A percentile compares a stretch with the other conserved stretches of the same genome.
phyloP scores from a whole-genome alignment of 2,113 vertebrate genomes.

The Gymnarchus niloticus region DNA sequence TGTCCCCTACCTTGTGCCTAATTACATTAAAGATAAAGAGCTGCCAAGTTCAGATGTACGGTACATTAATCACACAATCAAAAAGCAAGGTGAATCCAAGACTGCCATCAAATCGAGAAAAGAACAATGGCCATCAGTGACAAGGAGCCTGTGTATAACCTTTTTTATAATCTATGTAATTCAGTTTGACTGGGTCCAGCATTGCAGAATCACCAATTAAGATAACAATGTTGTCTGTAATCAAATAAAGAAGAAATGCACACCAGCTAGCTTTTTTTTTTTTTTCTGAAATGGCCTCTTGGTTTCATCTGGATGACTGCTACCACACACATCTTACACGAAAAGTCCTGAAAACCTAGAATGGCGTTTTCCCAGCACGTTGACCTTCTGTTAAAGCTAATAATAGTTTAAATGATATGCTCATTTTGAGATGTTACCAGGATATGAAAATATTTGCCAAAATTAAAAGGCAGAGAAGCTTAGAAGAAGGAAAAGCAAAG shows the following conservation, averaged over 20 bases:
- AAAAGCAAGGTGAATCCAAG: not conserved
- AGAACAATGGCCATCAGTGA: not conserved
- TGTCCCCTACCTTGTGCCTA: not conserved
- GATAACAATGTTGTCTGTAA: constrained; percentile 6
- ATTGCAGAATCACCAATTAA: constrained; percentile 21
- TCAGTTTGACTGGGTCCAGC: not conserved
- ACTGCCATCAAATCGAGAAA: not conserved
- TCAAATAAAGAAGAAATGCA: not conserved
- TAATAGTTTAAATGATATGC: constrained; percentile 11
- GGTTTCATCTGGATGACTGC: constrained; percentile 24
- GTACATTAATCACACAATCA: not conserved
- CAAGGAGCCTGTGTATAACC: not conserved
- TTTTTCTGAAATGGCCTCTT: constrained; percentile 31
- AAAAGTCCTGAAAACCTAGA: not conserved
- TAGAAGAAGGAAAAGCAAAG: not conserved
- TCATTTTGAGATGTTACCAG: constrained; percentile 1
- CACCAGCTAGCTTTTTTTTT: not conserved
- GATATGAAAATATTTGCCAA: not conserved
- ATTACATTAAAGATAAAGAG: too few relatives aligned
- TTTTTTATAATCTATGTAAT: constrained; percentile 7
- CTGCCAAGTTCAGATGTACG: too few relatives aligned
- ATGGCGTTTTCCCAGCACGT: not conserved
- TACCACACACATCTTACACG: not conserved
- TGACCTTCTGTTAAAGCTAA: constrained; percentile 6
- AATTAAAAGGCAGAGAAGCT: constrained; percentile 9